Evolutionary conservation across 2,113 vertebrate genomes (phyloP), one percentile per base, ranked within the genome.

Genomic region (Menidia beryllina): DNA sequence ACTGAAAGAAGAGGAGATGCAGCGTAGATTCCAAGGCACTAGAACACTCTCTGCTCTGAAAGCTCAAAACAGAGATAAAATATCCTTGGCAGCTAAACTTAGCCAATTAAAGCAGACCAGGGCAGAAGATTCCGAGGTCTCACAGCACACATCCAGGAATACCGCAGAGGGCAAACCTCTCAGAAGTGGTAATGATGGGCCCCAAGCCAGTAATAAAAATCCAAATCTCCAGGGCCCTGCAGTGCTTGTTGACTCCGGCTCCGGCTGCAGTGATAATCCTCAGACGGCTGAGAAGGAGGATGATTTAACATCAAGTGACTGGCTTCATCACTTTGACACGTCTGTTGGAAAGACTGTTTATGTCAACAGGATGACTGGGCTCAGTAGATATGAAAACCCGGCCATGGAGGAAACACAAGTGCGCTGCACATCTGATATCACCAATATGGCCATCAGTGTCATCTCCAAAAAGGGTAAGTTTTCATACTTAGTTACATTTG

Each of bases 291-390:
- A 77, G n/a, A 23, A 14, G 5, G 58, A 72, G 21, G 67, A 72
- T 13, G 58, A 10, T 1, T 14, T 61, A 14, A 9, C 43, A 23
- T 74, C 71, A 0, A 67, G 70, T 0, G 86, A 94, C 60, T 98
- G 97, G 97, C 68, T 96, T 41, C 92, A 93, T 63, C 94, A 94
- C 84, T 98, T 96, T 53, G 95, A 98, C 55, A 49, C 81, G 26
- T 87, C 85, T 0, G 80, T 90, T 23, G 97, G 96, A 64, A 97
- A 75, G 88, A 94, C 73, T 0, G 92, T 96, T 54, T 98, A 96
- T 27, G 81, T 99, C 81, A 99, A 99, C 89, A 95, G 65, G 85
- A 68, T 87, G 48, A 98, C 97, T 0, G 97, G 97, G 25, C 93
- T 98, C 30, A 99, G 98, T 90, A 94, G 90, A 51, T 99, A 97